Percentiles rank a stretch among this genome's conserved stretches.
Evolutionary conservation across 2,113 vertebrate genomes (phyloP).

Genomic region (Mus pahari): DNA sequence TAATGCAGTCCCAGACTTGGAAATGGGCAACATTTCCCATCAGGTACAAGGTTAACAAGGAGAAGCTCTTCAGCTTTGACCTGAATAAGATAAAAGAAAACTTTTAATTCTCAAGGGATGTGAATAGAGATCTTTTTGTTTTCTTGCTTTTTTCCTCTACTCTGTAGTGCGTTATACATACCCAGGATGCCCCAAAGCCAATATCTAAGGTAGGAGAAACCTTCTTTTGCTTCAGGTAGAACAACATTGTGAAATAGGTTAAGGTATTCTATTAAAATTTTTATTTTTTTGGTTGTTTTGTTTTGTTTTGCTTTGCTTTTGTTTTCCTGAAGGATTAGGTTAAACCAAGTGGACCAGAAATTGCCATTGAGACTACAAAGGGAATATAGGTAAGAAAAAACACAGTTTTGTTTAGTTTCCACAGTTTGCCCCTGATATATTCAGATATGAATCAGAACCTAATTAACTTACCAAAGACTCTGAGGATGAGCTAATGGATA

Average conservation of each 20-base stretch:
- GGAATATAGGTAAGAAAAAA: not conserved
- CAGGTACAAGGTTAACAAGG: not conserved
- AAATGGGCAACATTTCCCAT: not conserved
- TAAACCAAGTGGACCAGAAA: not conserved
- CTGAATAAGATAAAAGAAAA: not conserved
- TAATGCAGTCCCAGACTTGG: not conserved
- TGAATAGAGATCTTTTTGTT: not conserved
- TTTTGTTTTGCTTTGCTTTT: not conserved
- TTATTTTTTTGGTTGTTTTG: not conserved
- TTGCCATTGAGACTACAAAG: not conserved
- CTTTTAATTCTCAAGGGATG: not conserved
- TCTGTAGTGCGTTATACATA: not conserved
- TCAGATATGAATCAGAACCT: not conserved
- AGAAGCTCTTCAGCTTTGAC: not conserved
- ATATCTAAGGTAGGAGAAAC: not conserved
- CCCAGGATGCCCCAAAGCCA: not conserved
- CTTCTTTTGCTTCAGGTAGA: not conserved
- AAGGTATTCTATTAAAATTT: not conserved
- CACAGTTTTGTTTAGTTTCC: constrained; percentile 2
- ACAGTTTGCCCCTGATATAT: not conserved
- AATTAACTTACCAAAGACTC: not conserved
- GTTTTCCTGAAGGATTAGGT: not conserved
- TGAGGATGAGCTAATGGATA: not conserved
- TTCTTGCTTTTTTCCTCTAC: not conserved
- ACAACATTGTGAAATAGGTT: not conserved